phyloP scores from a whole-genome alignment of 1,140 invertebrate genomes.

The Drosophila tsacasi region DNA sequence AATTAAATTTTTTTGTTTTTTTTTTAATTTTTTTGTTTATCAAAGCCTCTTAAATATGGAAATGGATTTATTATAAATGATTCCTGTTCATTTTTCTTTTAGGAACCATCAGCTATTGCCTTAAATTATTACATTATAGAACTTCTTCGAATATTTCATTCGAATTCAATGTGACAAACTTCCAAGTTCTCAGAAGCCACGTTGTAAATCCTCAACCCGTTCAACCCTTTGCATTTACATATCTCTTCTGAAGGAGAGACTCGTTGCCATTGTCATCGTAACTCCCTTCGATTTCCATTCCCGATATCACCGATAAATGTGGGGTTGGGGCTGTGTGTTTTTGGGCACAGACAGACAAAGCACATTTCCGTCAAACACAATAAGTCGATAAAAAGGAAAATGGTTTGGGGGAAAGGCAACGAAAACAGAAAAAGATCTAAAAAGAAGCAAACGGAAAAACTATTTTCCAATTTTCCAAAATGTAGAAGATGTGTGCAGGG shows the following conservation, averaged over 20 bases:
- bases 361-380: constrained; percentile 72
- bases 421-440: constrained; percentile 40
- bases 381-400: constrained; percentile 68
- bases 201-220: background rate
- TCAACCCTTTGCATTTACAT: constrained; percentile 25
- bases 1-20: background rate
- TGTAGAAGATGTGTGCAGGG: constrained; percentile 40
- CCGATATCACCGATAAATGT: constrained; percentile 25
- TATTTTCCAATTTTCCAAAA: constrained; percentile 73
- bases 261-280: constrained; percentile 47
- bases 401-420: constrained; percentile 5
- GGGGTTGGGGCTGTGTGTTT: background rate
- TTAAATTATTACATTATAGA: constrained; percentile 27
- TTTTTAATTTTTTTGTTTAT: background rate
- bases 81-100: background rate
- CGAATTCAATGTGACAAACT: constrained; percentile 36
- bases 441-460: constrained; percentile 56
- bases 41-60: accelerated
- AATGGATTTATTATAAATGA: background rate
- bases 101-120: background rate
- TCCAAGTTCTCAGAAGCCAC: background rate
- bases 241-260: constrained; percentile 20
- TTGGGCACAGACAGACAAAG: constrained; percentile 50
- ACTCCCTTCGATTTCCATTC: constrained; percentile 19
- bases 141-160: constrained; percentile 12